These are phyloP conservation scores for Connochaetes taurinus DNA, from an alignment of 2,113 vertebrate genomes.

Conservation along the genomic window DNA sequence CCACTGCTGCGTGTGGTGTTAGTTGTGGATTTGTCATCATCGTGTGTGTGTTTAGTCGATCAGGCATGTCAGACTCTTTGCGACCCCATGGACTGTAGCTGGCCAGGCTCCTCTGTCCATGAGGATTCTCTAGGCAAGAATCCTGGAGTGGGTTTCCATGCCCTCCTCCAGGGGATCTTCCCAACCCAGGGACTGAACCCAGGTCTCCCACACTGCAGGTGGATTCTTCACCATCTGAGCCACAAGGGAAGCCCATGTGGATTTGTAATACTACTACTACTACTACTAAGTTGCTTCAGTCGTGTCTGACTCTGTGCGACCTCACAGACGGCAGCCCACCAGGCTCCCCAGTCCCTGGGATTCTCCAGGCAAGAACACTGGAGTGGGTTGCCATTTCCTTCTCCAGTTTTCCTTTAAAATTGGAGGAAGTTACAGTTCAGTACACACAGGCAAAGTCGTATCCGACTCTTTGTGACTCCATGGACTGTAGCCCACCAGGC, in stretches of 20 bases:
- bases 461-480: too few relatives aligned
- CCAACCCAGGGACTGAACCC: not conserved
- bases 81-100: not conserved
- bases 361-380: too few relatives aligned
- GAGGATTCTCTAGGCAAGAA: not conserved
- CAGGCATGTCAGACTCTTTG: not conserved
- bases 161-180: not conserved
- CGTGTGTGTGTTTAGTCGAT: rapidly evolving
- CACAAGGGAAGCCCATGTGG: not conserved
- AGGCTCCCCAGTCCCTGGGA: too few relatives aligned
- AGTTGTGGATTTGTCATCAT: not conserved
- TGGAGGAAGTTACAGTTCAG: too few relatives aligned
- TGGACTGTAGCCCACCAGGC: too few relatives aligned
- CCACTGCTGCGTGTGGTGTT: not conserved
- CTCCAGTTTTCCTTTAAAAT: too few relatives aligned
- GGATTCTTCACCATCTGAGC: not conserved
- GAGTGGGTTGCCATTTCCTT: too few relatives aligned
- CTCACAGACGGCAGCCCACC: too few relatives aligned
- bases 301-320: too few relatives aligned
- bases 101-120: not conserved
- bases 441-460: too few relatives aligned
- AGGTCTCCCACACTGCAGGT: not conserved
- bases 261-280: not conserved
- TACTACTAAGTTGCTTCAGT: too few relatives aligned
- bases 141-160: not conserved